These are phyloP conservation scores for Mellivora capensis DNA, from an alignment of 2,113 vertebrate species.

Conservation along the genomic window DNA sequence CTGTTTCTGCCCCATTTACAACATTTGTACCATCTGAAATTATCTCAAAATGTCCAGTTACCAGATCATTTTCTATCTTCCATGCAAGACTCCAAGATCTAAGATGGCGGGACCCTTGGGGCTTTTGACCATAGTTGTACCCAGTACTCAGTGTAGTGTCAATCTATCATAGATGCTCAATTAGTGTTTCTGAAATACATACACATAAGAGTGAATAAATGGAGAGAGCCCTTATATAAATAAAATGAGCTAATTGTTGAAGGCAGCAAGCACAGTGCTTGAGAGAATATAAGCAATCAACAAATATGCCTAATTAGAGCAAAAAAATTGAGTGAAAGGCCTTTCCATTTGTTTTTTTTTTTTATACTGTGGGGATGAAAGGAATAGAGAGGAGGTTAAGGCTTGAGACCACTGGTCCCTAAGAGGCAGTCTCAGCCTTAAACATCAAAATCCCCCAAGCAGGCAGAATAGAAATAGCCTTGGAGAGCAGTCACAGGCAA, in stretches of 20 bases:
- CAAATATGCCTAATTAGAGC: neutral
- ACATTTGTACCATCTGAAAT: neutral
- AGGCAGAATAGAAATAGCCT: neutral
- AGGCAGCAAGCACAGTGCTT: neutral
- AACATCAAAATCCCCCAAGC: neutral
- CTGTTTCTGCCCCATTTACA: neutral
- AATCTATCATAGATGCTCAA: neutral
- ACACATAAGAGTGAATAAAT: neutral
- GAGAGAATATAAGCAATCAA: neutral
- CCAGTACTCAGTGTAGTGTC: neutral
- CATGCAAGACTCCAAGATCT: neutral
- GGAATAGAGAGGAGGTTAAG: neutral
- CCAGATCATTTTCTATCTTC: neutral
- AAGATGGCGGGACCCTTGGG: neutral
- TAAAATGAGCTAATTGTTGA: neutral
- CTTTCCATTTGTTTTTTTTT: neutral
- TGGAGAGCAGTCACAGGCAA: neutral
- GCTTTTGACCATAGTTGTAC: too few relatives aligned
- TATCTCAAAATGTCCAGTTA: neutral
- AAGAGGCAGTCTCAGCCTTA: neutral
- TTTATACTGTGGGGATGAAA: neutral
- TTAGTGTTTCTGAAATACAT: neutral
- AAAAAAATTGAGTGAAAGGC: neutral
- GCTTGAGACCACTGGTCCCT: neutral
- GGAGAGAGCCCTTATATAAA: neutral